Conservation (phyloP, 2,113 vertebrate genomes). For the Dromaius novaehollandiae region DNA sequence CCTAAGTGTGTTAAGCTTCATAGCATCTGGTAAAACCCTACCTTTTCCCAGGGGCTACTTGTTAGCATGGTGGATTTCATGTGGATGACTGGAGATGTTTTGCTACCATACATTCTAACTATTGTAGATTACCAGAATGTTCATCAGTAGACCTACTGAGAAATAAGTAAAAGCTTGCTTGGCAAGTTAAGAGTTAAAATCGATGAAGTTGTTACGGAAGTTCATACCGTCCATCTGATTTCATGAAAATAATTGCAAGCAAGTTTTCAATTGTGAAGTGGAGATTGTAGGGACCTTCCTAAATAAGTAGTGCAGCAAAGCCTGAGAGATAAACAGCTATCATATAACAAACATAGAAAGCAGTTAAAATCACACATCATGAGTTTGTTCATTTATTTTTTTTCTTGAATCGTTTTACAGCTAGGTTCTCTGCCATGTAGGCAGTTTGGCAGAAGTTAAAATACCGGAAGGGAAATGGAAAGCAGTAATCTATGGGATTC, state of each 20-base stretch:
- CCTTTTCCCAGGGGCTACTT: background rate
- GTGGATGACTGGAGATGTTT: background rate
- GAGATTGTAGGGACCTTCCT: background rate
- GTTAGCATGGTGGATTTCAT: background rate
- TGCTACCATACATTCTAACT: background rate
- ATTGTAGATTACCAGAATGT: background rate
- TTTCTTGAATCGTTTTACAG: background rate
- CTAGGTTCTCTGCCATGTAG: background rate
- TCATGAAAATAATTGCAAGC: background rate
- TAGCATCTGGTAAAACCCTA: background rate
- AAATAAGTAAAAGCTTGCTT: background rate
- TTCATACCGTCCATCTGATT: background rate
- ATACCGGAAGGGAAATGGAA: background rate
- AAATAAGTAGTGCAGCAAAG: background rate
- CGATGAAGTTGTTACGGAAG: background rate
- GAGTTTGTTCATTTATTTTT: background rate
- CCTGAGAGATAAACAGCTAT: background rate
- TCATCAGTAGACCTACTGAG: background rate
- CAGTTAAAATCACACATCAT: background rate
- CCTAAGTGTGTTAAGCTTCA: background rate
- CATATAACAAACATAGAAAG: background rate
- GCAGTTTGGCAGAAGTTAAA: constrained; percentile 15
- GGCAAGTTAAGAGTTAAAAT: background rate
- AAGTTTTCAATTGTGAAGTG: background rate
- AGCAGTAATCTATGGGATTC: background rate